A percentile compares a stretch with the other conserved stretches of the same genome.
Conservation (phyloP, 2,888 invertebrate genomes). For the Notocelia uddmanniana region DNA sequence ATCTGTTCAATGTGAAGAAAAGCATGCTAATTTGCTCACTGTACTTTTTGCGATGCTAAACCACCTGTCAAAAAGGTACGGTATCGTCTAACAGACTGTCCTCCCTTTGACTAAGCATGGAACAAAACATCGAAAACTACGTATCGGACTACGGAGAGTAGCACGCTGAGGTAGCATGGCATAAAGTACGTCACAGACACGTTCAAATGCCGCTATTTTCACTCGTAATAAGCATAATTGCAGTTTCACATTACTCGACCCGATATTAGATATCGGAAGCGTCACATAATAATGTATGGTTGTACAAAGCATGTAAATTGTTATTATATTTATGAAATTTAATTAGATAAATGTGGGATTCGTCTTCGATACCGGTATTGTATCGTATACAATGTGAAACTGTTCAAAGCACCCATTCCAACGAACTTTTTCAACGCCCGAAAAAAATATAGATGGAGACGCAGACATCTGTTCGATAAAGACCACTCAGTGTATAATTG, state of each 20-base stretch:
- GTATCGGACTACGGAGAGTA: constrained; percentile 2
- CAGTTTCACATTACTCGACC: constrained; percentile 4
- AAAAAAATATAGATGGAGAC: not conserved
- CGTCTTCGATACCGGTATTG: not conserved
- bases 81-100: not conserved
- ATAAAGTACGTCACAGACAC: constrained; percentile 27
- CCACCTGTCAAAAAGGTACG: not conserved
- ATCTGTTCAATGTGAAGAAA: constrained; percentile 37
- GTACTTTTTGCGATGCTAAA: constrained; percentile 31
- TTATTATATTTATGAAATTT: too few relatives aligned
- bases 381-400: not conserved
- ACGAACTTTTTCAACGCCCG: not conserved
- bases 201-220: constrained; percentile 37
- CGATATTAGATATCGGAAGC: not conserved
- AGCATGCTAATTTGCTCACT: constrained; percentile 30
- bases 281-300: not conserved
- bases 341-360: not conserved
- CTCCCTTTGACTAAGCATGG: not conserved
- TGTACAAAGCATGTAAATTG: not conserved
- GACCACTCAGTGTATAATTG: not conserved
- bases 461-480: not conserved
- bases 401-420: not conserved
- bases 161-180: constrained; percentile 6
- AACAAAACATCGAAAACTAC: not conserved
- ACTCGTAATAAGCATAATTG: constrained; percentile 35